phyloP scores from a whole-genome alignment of 2,888 invertebrate species.

The Drosophila paranaensis region DNA sequence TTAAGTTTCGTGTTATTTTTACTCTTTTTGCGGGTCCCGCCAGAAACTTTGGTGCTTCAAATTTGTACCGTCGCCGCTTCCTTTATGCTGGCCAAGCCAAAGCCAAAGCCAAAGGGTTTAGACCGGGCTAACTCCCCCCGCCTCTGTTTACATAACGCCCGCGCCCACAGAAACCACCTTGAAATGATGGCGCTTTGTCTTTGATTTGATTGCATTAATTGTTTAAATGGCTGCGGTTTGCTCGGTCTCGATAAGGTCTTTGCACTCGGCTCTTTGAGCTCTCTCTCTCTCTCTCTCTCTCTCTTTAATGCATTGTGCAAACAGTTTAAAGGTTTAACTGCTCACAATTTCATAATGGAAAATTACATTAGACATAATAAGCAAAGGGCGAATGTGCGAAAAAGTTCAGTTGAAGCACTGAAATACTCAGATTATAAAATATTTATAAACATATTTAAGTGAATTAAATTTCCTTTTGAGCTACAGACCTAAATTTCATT shows the following conservation, averaged over 20 bases:
- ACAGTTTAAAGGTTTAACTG: not conserved
- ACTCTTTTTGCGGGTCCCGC: constrained; percentile 19
- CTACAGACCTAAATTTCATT: not conserved
- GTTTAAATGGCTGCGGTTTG: constrained; percentile 49
- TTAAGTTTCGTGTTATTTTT: constrained; percentile 50
- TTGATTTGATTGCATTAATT: constrained; percentile 65
- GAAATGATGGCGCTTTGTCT: constrained; percentile 50
- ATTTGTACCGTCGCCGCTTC: constrained; percentile 41
- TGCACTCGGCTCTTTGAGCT: constrained; percentile 1
- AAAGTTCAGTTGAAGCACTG: not conserved
- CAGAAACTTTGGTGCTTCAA: constrained; percentile 52
- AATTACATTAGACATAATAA: not conserved
- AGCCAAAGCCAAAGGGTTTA: constrained; percentile 44
- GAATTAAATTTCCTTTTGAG: not conserved
- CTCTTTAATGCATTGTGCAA: constrained; percentile 5
- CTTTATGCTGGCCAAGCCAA: too few species aligned
- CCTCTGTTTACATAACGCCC: constrained; percentile 14
- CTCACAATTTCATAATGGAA: not conserved
- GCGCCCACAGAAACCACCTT: constrained; percentile 43
- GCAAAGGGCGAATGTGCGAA: not conserved
- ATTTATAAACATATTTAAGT: not conserved
- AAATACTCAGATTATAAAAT: not conserved
- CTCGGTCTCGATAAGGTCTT: not conserved
- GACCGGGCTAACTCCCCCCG: not conserved
- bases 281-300: too few species aligned